Base-by-base conservation (phyloP, 2,888 invertebrate species). In the Plebejus melissa region DNA sequence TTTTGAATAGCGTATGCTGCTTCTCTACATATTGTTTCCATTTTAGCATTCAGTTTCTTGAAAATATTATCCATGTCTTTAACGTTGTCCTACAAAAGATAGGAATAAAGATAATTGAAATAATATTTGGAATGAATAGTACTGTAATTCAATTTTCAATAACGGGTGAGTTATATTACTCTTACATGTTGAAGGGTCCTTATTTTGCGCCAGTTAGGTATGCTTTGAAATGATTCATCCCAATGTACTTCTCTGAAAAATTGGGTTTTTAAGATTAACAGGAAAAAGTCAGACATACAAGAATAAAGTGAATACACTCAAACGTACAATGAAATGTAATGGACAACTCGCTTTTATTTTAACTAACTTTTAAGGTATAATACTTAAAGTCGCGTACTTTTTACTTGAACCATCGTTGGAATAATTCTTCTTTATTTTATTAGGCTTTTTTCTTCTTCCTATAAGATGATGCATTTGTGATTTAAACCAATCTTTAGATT, bases 401-500 rank as follows among this genome's bases (percentile, higher is more conserved):
- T 41, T 22, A 9, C 70, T 70, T 1, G 41, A 32, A 1, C 22
- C 9, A 38, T 69, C 2, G 6, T 58, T 65, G 16, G 4, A 36
- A 71, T 46, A 46, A 46, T 46, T 76, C 65, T 74, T 78, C 77
- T 71, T 79, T 70, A 71, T 75, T 78, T 71, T 75, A 74, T 41
- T 46, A 74, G 13, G 75, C 58, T 69, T 71, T 79, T 13, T 69
- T 36, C 65, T 76, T 60, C 82, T 85, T n/a, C 83, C 81, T 0
- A 85, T 79, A 0, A 90, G 78, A 22, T 80, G 85, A 7, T 76
- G 87, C 1, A 91, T 77, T 78, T 89, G 89, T 1, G 83, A 82
- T n/a, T 85, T 83, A 1, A 91, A 77, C 91, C 91, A 91, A 13
- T 79, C 79, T 74, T 84, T 86, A 0, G 90, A 87, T 78, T 82